phyloP scores from a whole-genome alignment of 2,888 invertebrate genomes.

The Noctua fimbriata region DNA sequence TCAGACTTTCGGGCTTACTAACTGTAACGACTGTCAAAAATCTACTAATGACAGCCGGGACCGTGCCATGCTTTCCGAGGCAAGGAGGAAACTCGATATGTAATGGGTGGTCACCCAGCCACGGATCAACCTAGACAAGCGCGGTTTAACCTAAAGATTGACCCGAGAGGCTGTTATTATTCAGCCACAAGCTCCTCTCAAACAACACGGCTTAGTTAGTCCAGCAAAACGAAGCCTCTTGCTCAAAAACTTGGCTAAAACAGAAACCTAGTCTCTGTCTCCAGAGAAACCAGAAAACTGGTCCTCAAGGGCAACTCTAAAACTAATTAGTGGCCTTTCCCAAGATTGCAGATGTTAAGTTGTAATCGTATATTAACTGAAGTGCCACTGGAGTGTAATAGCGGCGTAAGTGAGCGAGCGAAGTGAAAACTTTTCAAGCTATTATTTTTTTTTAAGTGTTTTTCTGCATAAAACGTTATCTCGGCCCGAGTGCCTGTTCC shows the following conservation, averaged over 20 bases:
- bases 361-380: slow-evolving; percentile 61
- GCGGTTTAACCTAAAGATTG: neutral
- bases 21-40: too few relatives aligned
- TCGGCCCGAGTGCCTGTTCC: slow-evolving; percentile 43
- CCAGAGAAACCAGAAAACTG: slow-evolving; percentile 12
- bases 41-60: too few relatives aligned
- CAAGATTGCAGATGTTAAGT: slow-evolving; percentile 53
- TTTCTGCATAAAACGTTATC: slow-evolving; percentile 54
- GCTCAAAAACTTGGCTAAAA: neutral
- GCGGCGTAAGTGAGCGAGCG: slow-evolving; percentile 45
- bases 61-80: too few relatives aligned
- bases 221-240: neutral
- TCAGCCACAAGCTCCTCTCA: neutral
- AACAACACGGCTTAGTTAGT: neutral
- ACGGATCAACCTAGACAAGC: neutral
- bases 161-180: neutral
- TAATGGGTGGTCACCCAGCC: too few relatives aligned
- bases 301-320: slow-evolving; percentile 12
- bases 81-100: too few relatives aligned
- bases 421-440: slow-evolving; percentile 49
- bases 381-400: slow-evolving; percentile 58
- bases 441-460: slow-evolving; percentile 62
- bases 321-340: slow-evolving; percentile 45
- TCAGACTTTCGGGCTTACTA: too few relatives aligned
- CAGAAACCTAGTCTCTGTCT: slow-evolving; percentile 8